Evolutionary conservation across 2,888 invertebrate species (phyloP).

Genomic region (Himalopsyche japonica): DNA sequence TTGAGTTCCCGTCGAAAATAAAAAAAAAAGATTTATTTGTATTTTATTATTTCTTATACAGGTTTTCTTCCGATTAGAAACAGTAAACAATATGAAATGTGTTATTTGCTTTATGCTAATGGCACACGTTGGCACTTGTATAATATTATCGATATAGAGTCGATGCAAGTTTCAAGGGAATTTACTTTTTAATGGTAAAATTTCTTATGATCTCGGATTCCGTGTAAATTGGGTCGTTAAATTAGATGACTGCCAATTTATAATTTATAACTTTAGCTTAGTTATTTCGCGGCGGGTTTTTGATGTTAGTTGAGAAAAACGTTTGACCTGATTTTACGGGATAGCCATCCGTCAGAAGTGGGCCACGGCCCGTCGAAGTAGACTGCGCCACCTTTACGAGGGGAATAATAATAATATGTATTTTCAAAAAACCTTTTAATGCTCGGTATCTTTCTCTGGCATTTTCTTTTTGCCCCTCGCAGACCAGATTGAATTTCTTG

Average conservation of each 20-base stretch:
- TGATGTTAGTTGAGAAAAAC: not conserved
- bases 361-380: not conserved
- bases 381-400: not conserved
- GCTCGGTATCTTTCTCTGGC: not conserved
- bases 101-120: too few relatives aligned
- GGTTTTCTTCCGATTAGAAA: not conserved
- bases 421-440: not conserved
- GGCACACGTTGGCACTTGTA: too few relatives aligned
- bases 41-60: too few relatives aligned
- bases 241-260: not conserved
- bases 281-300: not conserved
- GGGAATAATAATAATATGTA: not conserved
- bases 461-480: not conserved
- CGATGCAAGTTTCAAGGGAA: too few relatives aligned
- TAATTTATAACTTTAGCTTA: not conserved
- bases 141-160: too few relatives aligned
- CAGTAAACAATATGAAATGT: not conserved
- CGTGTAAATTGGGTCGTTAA: too few relatives aligned
- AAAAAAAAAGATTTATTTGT: too few relatives aligned
- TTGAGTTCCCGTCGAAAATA: too few relatives aligned
- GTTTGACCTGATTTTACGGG: not conserved
- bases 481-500: not conserved
- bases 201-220: too few relatives aligned
- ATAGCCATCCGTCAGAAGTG: not conserved
- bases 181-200: too few relatives aligned